phyloP scores from a whole-genome alignment of 2,888 invertebrate genomes.

The Leptinotarsa haldemani region DNA sequence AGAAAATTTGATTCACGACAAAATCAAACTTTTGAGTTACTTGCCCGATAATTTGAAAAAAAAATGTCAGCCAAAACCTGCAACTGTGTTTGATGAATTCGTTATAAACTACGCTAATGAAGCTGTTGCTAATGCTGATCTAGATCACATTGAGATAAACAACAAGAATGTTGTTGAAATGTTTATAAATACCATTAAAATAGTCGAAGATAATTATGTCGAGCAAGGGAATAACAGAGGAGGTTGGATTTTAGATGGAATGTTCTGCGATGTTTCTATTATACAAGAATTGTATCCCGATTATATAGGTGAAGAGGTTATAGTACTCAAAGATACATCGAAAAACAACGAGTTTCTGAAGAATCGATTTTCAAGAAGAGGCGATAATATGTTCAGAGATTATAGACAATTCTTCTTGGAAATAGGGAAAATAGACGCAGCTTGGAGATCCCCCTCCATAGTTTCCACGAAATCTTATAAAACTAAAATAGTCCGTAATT shows the following conservation, averaged over 20 bases:
- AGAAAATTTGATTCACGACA: slow-evolving; percentile 41
- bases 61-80: slow-evolving; percentile 52
- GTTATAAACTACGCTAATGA: slow-evolving; percentile 67
- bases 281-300: slow-evolving; percentile 67
- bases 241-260: slow-evolving; percentile 74
- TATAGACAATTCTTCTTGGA: slow-evolving; percentile 56
- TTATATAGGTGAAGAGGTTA: slow-evolving; percentile 69
- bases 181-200: slow-evolving; percentile 62
- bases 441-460: slow-evolving; percentile 52
- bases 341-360: slow-evolving; percentile 64
- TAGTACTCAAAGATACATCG: slow-evolving; percentile 68
- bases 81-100: slow-evolving; percentile 63
- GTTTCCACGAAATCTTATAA: slow-evolving; percentile 38
- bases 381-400: slow-evolving; percentile 53
- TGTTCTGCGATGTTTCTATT: slow-evolving; percentile 68
- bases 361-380: slow-evolving; percentile 51
- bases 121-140: slow-evolving; percentile 65
- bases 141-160: slow-evolving; percentile 61
- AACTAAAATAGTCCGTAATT: slow-evolving; percentile 36
- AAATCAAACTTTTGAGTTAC: slow-evolving; percentile 46
- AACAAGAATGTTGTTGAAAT: slow-evolving; percentile 66
- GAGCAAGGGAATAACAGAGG: slow-evolving; percentile 61
- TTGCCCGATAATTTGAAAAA: slow-evolving; percentile 51
- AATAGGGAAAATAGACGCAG: slow-evolving; percentile 55
- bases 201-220: slow-evolving; percentile 62